Percentiles rank a stretch among this genome's conserved stretches.
These are phyloP conservation scores for Myopa tessellatipennis DNA, from an alignment of 2,888 invertebrate genomes.

Conservation along the genomic window DNA sequence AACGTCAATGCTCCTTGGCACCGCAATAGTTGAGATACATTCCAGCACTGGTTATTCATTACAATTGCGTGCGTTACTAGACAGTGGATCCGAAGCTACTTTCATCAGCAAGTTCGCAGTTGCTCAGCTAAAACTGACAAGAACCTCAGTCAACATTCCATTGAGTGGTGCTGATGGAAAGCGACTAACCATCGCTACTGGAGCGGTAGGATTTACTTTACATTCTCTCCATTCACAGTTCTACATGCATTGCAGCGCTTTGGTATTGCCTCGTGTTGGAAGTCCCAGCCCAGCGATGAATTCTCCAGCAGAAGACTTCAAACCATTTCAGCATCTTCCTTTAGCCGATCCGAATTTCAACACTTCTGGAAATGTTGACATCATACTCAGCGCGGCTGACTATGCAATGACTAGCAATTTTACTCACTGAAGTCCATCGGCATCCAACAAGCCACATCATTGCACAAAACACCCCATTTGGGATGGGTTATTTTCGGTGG, in stretches of 20 bases:
- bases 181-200: neutral
- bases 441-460: neutral
- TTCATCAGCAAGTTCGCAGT: constrained; percentile 6
- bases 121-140: neutral
- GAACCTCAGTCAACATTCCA: neutral
- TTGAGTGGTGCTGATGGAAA: neutral
- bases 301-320: too few relatives aligned
- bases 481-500: neutral
- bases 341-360: too few relatives aligned
- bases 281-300: neutral
- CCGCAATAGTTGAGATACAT: neutral
- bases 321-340: too few relatives aligned
- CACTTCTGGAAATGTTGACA: too few relatives aligned
- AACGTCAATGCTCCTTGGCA: neutral
- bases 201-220: neutral
- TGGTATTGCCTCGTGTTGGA: neutral
- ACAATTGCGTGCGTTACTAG: too few relatives aligned
- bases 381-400: too few relatives aligned
- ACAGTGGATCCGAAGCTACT: constrained; percentile 28
- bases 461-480: neutral
- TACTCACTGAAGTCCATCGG: neutral
- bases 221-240: neutral
- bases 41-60: too few relatives aligned
- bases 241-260: too few relatives aligned
- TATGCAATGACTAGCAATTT: neutral